A percentile compares a stretch with the other conserved stretches of the same genome.
These are phyloP conservation scores for Operophtera brumata DNA, from an alignment of 2,888 invertebrate genomes.

Conservation along the genomic window DNA sequence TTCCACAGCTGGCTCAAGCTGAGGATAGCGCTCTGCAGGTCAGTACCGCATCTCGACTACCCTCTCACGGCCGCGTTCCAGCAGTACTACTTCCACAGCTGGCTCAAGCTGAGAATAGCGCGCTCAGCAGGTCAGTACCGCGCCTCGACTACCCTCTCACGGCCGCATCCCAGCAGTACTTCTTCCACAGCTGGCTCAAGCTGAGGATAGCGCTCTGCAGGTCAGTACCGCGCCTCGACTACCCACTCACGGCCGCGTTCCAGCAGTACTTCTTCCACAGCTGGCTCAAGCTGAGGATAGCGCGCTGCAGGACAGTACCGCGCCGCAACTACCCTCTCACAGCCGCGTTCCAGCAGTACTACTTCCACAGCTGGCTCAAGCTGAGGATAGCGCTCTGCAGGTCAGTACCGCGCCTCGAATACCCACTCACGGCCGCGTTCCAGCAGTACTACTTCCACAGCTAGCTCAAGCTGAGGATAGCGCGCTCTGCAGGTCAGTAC, in stretches of 20 bases:
- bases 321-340: too few relatives aligned
- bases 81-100: too few relatives aligned
- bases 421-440: constrained; percentile 94
- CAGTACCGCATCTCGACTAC: not conserved
- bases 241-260: constrained; percentile 85
- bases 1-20: constrained; percentile 91
- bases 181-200: too few relatives aligned
- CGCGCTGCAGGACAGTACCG: constrained; percentile 83
- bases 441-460: constrained; percentile 93
- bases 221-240: constrained; percentile 44
- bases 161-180: constrained; percentile 93
- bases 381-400: constrained; percentile 91
- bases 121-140: constrained; percentile 83
- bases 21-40: constrained; percentile 90
- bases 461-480: too few relatives aligned
- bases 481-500: constrained; percentile 85
- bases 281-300: constrained; percentile 90
- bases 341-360: constrained; percentile 89
- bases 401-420: constrained; percentile 49
- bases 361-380: constrained; percentile 90
- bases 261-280: constrained; percentile 93
- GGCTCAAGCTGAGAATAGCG: too few relatives aligned
- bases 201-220: constrained; percentile 91
- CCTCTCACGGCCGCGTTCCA: constrained; percentile 94
- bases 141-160: too few relatives aligned